Conservation (phyloP, 2,888 invertebrate species). For the Drosophila cognata region DNA sequence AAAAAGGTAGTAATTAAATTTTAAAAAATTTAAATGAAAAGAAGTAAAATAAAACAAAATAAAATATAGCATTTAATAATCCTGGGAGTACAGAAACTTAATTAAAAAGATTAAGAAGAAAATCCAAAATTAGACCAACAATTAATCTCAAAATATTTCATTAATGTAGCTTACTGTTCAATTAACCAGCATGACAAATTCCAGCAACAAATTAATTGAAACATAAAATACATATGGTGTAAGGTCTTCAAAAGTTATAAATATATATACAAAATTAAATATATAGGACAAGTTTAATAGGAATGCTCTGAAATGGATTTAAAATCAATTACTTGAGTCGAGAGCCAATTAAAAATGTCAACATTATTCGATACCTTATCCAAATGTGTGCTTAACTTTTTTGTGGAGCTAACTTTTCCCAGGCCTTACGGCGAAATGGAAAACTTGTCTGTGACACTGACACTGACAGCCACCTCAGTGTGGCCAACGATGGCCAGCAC, state of each 20-base stretch:
- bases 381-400: conserved; percentile 40
- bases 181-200: not conserved
- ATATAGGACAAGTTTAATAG: not conserved
- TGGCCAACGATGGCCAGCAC: conserved; percentile 23
- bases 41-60: not conserved
- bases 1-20: too few relatives aligned
- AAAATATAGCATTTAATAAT: not conserved
- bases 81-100: not conserved
- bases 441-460: conserved; percentile 64
- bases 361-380: conserved; percentile 39
- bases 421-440: conserved; percentile 47
- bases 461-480: conserved; percentile 64
- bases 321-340: conserved; percentile 23
- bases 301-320: not conserved
- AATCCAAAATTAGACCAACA: not conserved
- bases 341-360: conserved; percentile 51
- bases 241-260: not conserved
- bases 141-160: not conserved
- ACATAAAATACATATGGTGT: not conserved
- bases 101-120: not conserved
- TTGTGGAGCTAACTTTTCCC: conserved; percentile 58
- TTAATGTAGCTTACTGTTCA: not conserved
- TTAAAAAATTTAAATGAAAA: not conserved
- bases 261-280: not conserved
- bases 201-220: not conserved